These are phyloP conservation scores for Sarcophaga caerulescens DNA, from an alignment of 2,888 invertebrate species.

Conservation along the genomic window DNA sequence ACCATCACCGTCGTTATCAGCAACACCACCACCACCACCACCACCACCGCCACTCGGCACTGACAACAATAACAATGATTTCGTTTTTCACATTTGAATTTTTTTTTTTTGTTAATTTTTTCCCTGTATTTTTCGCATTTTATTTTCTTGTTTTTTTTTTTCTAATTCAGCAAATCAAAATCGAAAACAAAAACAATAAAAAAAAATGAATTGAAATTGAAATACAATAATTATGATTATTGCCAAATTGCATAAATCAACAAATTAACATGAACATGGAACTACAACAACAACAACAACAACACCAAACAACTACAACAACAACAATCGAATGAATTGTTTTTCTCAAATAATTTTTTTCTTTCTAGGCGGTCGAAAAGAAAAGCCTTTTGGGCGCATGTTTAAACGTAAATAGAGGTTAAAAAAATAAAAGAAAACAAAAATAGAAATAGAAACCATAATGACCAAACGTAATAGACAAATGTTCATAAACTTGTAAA, in stretches of 20 bases:
- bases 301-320: not conserved
- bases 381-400: not conserved
- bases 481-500: slow-evolving; percentile 54
- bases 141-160: slow-evolving; percentile 29
- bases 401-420: not conserved
- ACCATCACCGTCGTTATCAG: not conserved
- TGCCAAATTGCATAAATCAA: slow-evolving; percentile 70
- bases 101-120: slow-evolving; percentile 11
- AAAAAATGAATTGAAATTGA: slow-evolving; percentile 44
- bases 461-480: slow-evolving; percentile 14
- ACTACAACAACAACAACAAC: not conserved
- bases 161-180: slow-evolving; percentile 44
- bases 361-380: not conserved
- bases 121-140: not conserved
- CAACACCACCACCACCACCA: not conserved
- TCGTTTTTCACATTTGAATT: slow-evolving; percentile 40
- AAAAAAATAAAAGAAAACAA: not conserved
- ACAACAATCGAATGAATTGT: not conserved
- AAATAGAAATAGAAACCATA: slow-evolving; percentile 6
- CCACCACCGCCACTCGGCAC: not conserved
- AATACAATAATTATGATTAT: slow-evolving; percentile 69
- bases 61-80: slow-evolving; percentile 45
- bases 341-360: not conserved
- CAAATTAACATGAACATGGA: slow-evolving; percentile 68
- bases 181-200: slow-evolving; percentile 39